Conservation (phyloP, 2,888 invertebrate species). For the Desoria tigrina region DNA sequence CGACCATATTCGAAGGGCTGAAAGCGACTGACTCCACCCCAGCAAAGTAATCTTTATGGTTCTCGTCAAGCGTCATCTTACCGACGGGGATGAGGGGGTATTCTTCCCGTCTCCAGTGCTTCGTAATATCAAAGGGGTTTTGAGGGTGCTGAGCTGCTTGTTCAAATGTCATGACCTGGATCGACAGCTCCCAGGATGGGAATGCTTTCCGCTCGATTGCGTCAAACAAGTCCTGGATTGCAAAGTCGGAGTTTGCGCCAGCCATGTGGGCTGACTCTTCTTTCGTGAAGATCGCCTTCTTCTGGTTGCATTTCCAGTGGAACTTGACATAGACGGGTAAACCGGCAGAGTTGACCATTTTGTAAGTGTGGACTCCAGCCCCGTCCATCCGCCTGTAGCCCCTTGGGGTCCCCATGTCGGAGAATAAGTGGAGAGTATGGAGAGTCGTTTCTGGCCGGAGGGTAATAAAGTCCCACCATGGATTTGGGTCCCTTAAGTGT, state of each 20-base stretch:
- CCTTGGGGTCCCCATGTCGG: conserved; percentile 90
- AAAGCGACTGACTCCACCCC: conserved; percentile 34
- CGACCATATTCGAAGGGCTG: conserved; percentile 31
- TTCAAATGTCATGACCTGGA: conserved; percentile 40
- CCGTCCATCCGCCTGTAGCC: conserved; percentile 81
- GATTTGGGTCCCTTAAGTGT: conserved; percentile 85
- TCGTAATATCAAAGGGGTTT: conserved; percentile 43
- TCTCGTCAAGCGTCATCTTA: conserved; percentile 26
- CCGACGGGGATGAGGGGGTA: conserved; percentile 36
- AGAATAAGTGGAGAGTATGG: conserved; percentile 79
- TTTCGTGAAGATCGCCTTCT: conserved; percentile 74
- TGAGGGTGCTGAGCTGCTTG: conserved; percentile 22
- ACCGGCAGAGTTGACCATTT: conserved; percentile 71
- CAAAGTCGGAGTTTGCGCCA: conserved; percentile 75
- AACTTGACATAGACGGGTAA: conserved; percentile 78
- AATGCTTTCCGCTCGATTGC: conserved; percentile 29
- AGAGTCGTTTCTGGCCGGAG: conserved; percentile 84
- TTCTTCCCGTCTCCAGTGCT: conserved; percentile 26
- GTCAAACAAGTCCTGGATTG: conserved; percentile 32
- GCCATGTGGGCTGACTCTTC: conserved; percentile 70
- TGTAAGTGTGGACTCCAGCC: conserved; percentile 92
- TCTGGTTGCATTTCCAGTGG: conserved; percentile 71
- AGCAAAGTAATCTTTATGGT: conserved; percentile 28
- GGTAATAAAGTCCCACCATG: conserved; percentile 95
- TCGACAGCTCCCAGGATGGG: conserved; percentile 34